Evolutionary conservation across 1,140 invertebrate species (phyloP).

Genomic region (Zaprionus lachaisei): DNA sequence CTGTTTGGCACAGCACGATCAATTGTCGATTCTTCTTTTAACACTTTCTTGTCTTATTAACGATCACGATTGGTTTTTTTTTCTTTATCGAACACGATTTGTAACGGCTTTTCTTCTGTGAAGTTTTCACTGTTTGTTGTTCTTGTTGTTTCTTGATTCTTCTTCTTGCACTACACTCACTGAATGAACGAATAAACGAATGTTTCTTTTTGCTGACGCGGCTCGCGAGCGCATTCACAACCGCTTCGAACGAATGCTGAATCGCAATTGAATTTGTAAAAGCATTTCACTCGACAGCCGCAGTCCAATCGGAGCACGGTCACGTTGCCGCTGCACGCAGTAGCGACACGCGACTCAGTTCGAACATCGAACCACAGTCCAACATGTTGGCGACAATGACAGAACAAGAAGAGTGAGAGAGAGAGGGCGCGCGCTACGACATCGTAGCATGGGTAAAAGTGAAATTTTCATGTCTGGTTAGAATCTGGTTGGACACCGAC

Average conservation of each 20-base stretch:
- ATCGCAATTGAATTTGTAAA: conserved; percentile 80
- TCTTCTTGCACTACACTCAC: conserved; percentile 2
- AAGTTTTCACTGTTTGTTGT: neutral
- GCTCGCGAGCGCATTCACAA: conserved; percentile 64
- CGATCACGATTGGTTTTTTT: neutral
- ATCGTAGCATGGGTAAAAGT: conserved; percentile 59
- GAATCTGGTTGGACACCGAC: conserved; percentile 20
- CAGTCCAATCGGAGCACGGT: conserved; percentile 53
- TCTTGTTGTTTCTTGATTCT: neutral
- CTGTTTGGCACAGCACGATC: neutral
- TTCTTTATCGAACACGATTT: neutral
- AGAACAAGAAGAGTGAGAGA: neutral
- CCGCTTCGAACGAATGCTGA: conserved; percentile 73
- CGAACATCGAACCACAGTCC: conserved; percentile 44
- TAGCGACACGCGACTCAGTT: conserved; percentile 67
- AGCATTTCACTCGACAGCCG: conserved; percentile 71
- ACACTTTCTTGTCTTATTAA: neutral
- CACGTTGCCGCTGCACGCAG: conserved; percentile 73
- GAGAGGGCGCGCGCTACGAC: neutral
- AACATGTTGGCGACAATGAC: conserved; percentile 43
- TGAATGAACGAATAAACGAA: neutral
- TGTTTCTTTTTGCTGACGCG: conserved; percentile 1
- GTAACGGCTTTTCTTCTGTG: neutral
- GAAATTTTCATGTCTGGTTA: conserved; percentile 56
- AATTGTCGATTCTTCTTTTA: neutral